A percentile compares a stretch with the other conserved stretches of the same genome.
These are phyloP conservation scores for Drosophila pandora DNA, from an alignment of 1,140 invertebrate genomes.

Conservation along the genomic window DNA sequence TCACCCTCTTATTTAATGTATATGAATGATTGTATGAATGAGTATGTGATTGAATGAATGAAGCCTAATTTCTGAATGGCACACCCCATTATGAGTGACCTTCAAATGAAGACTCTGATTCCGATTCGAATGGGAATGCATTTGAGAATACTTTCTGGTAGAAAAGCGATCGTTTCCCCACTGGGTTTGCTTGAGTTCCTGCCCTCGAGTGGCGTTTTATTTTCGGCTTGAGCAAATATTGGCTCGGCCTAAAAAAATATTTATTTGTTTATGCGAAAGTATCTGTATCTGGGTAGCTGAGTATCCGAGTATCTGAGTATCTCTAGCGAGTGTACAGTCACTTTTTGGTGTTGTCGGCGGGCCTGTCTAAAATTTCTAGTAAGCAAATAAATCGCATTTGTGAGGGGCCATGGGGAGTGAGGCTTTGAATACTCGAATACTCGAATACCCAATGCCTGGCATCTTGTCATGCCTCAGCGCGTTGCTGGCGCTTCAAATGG, in stretches of 20 bases:
- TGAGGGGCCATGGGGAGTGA: not conserved
- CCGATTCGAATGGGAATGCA: not conserved
- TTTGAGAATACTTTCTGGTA: not conserved
- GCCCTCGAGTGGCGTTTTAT: slow-evolving; percentile 13
- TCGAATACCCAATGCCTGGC: slow-evolving; percentile 1
- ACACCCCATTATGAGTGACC: too few relatives aligned
- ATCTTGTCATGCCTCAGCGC: slow-evolving; percentile 62
- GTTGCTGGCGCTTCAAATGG: slow-evolving; percentile 58
- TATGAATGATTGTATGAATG: not conserved
- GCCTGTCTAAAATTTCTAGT: slow-evolving; percentile 62
- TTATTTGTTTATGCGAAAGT: slow-evolving; percentile 12
- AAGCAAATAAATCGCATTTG: slow-evolving; percentile 62
- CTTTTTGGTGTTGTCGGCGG: slow-evolving; percentile 12
- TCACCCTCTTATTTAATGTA: not conserved
- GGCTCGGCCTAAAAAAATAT: slow-evolving; percentile 35
- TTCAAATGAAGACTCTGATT: too few relatives aligned
- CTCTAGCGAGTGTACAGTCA: slow-evolving; percentile 9
- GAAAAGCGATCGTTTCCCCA: not conserved
- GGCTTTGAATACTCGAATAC: not conserved
- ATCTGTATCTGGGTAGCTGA: not conserved
- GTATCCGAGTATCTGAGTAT: not conserved
- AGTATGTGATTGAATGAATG: slow-evolving; percentile 30
- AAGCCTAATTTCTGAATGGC: too few relatives aligned
- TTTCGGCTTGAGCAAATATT: slow-evolving; percentile 37
- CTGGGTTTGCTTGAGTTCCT: slow-evolving; percentile 4